Evolutionary conservation across 2,888 invertebrate species (phyloP).

Genomic region (Linnaemya vulpina): DNA sequence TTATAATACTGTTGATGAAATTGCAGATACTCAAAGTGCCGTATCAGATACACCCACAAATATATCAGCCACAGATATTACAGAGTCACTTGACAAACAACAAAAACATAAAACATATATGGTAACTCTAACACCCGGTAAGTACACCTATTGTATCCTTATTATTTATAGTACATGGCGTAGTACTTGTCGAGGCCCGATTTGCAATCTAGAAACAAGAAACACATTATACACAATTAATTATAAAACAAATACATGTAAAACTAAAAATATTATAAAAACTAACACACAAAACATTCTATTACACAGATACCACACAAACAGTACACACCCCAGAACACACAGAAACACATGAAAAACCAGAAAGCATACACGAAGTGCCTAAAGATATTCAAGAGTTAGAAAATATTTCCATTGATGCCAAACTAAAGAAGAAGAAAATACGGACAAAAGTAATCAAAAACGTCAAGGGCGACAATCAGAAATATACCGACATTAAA

Average conservation of each 20-base stretch:
- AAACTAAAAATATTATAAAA: conserved; percentile 73
- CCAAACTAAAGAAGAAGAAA: conserved; percentile 52
- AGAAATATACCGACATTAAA: conserved; percentile 7
- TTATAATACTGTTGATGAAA: conserved; percentile 56
- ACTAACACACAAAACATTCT: conserved; percentile 74
- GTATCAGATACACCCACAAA: conserved; percentile 46
- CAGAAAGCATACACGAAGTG: conserved; percentile 67
- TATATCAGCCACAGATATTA: conserved; percentile 58
- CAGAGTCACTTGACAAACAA: conserved; percentile 56
- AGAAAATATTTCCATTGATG: conserved; percentile 70
- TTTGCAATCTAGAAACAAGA: conserved; percentile 73
- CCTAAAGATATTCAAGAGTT: conserved; percentile 58
- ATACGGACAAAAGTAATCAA: conserved; percentile 27
- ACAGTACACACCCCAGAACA: conserved; percentile 82
- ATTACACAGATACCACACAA: conserved; percentile 82
- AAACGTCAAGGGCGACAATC: conserved; percentile 3
- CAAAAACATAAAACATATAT: conserved; percentile 67
- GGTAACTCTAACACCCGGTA: conserved; percentile 74
- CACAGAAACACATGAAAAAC: conserved; percentile 81
- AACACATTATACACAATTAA: conserved; percentile 79
- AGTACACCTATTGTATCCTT: conserved; percentile 73
- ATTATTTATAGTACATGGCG: conserved; percentile 79
- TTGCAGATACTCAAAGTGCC: conserved; percentile 57
- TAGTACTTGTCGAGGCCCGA: conserved; percentile 78
- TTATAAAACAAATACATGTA: conserved; percentile 76